A percentile compares a stretch with the other conserved stretches of the same genome.
Conservation (phyloP, 2,888 invertebrate genomes). For the Cataglyphis livida region DNA sequence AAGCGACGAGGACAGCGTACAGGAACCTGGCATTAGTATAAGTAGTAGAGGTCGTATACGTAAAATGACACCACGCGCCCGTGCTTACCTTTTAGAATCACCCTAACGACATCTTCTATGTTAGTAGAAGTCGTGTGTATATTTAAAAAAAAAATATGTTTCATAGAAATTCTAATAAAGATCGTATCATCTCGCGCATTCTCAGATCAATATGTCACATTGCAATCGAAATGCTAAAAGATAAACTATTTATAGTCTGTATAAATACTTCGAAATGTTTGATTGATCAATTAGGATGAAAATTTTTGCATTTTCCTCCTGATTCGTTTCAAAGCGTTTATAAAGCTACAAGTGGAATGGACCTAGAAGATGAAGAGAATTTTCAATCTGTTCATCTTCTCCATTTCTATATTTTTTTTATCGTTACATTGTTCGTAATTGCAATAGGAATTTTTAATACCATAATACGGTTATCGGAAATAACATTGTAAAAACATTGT, state of each 20-base stretch:
- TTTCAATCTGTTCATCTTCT: neutral
- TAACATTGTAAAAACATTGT: neutral
- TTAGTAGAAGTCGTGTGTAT: conserved; percentile 64
- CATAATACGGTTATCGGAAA: neutral
- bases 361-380: neutral
- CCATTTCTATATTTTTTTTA: neutral
- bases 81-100: conserved; percentile 88
- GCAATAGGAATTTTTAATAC: conserved; percentile 7
- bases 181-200: conserved; percentile 27
- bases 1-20: conserved; percentile 55
- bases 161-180: conserved; percentile 33
- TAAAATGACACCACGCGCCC: conserved; percentile 92
- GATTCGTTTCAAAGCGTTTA: neutral
- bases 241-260: neutral
- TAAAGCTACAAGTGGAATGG: neutral
- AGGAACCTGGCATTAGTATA: conserved; percentile 86
- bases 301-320: neutral
- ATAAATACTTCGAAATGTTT: conserved; percentile 4
- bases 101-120: conserved; percentile 78
- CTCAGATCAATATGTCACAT: neutral
- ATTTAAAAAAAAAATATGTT: conserved; percentile 50
- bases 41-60: conserved; percentile 95
- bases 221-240: neutral
- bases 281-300: neutral
- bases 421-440: neutral